phyloP scores from a whole-genome alignment of 1,140 invertebrate species.

The Zophobas atratus region DNA sequence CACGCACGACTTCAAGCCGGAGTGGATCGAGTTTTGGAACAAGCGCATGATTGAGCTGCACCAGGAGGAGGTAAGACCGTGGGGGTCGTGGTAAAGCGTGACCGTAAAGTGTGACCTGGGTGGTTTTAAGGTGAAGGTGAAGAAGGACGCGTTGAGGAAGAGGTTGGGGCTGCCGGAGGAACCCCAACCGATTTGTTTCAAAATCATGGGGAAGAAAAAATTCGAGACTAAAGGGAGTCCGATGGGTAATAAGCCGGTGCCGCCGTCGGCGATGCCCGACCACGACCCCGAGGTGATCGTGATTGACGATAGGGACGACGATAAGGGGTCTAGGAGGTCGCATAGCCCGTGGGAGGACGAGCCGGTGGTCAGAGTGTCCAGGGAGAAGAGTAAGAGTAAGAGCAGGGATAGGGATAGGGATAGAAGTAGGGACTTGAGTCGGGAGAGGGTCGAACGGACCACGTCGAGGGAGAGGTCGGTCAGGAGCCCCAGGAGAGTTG shows the following conservation, averaged over 20 bases:
- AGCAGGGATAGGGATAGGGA: constrained; percentile 45
- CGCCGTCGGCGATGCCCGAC: constrained; percentile 63
- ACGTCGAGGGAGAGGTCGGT: background rate
- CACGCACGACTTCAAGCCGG: constrained; percentile 87
- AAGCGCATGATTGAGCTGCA: constrained; percentile 84
- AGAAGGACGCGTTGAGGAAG: constrained; percentile 72
- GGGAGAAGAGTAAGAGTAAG: constrained; percentile 54
- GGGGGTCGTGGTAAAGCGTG: no score
- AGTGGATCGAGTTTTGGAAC: constrained; percentile 90
- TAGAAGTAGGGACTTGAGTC: constrained; percentile 49
- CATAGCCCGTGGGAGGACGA: constrained; percentile 65
- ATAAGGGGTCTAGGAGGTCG: constrained; percentile 56
- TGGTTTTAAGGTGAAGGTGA: constrained; percentile 66
- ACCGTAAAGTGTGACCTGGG: no score
- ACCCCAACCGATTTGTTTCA: constrained; percentile 63
- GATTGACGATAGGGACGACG: constrained; percentile 64
- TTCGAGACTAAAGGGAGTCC: constrained; percentile 43
- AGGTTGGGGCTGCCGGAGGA: constrained; percentile 62
- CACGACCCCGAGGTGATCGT: constrained; percentile 65
- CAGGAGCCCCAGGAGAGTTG: background rate
- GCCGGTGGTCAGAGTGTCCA: constrained; percentile 23
- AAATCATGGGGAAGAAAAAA: constrained; percentile 58
- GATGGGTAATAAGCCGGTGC: constrained; percentile 47
- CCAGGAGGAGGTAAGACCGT: constrained; percentile 70
- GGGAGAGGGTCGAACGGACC: background rate